These are phyloP conservation scores for Haemorhous mexicanus DNA, from an alignment of 2,113 vertebrate species.

Conservation along the genomic window DNA sequence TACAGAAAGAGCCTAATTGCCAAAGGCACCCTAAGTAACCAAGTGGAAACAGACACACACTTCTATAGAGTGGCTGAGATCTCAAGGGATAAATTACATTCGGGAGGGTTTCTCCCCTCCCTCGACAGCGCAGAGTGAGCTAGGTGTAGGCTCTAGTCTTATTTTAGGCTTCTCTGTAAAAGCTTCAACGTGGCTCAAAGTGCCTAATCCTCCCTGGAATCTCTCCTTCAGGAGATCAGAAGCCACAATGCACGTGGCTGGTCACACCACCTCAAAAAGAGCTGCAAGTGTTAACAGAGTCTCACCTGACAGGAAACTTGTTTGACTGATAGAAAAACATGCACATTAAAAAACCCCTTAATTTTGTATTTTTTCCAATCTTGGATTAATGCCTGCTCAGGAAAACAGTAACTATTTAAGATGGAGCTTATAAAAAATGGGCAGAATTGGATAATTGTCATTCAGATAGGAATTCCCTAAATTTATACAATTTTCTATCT, in stretches of 20 bases:
- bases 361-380: neutral
- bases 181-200: neutral
- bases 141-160: neutral
- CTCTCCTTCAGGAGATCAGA: neutral
- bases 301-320: neutral
- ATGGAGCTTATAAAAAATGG: neutral
- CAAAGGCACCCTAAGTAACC: neutral
- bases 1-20: neutral
- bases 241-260: neutral
- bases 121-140: neutral
- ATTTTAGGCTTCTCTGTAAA: neutral
- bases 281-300: neutral
- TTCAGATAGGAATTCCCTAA: neutral
- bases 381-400: neutral
- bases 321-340: neutral
- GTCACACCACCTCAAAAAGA: neutral
- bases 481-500: neutral
- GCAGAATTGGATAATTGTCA: neutral
- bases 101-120: neutral
- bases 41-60: neutral
- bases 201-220: neutral
- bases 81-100: neutral
- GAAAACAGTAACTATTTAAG: neutral
- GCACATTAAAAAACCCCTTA: constrained; percentile 21
- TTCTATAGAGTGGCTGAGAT: neutral